These are phyloP conservation scores for Callopanchax toddi DNA, from an alignment of 2,113 vertebrate species.

Conservation along the genomic window DNA sequence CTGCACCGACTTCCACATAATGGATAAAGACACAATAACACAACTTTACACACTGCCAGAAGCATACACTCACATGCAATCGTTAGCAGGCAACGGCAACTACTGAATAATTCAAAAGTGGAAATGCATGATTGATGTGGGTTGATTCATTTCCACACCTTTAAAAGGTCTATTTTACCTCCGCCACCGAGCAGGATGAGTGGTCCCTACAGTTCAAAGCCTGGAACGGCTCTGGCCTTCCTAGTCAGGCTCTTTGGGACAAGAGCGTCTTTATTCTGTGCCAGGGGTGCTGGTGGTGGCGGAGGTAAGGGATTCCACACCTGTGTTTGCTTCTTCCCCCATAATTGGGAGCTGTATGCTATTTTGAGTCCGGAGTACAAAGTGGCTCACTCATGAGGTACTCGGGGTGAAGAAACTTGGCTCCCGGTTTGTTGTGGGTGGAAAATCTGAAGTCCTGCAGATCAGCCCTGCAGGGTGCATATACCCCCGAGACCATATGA, in stretches of 20 bases:
- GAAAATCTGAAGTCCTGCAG: constrained; percentile 58
- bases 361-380: constrained; percentile 87
- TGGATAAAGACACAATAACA: constrained; percentile 15
- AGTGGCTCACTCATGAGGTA: constrained; percentile 77
- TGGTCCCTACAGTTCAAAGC: constrained; percentile 82
- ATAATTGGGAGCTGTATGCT: constrained; percentile 90
- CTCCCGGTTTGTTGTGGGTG: constrained; percentile 70
- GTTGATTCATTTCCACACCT: constrained; percentile 81
- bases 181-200: constrained; percentile 56
- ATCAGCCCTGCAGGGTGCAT: constrained; percentile 48
- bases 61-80: constrained; percentile 1
- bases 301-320: constrained; percentile 84
- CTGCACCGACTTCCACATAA: background rate
- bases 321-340: constrained; percentile 94
- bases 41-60: constrained; percentile 2
- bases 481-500: constrained; percentile 33
- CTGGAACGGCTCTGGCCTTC: constrained; percentile 69
- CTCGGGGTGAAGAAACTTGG: constrained; percentile 54
- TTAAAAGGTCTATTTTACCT: constrained; percentile 75
- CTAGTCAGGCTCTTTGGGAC: constrained; percentile 69
- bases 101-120: constrained; percentile 88
- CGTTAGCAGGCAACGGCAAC: constrained; percentile 63
- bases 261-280: constrained; percentile 83
- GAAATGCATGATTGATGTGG: constrained; percentile 92
- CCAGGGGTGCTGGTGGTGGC: constrained; percentile 50